Base-by-base conservation (phyloP, 1,140 invertebrate genomes). In the Platyscapa corneri region DNA sequence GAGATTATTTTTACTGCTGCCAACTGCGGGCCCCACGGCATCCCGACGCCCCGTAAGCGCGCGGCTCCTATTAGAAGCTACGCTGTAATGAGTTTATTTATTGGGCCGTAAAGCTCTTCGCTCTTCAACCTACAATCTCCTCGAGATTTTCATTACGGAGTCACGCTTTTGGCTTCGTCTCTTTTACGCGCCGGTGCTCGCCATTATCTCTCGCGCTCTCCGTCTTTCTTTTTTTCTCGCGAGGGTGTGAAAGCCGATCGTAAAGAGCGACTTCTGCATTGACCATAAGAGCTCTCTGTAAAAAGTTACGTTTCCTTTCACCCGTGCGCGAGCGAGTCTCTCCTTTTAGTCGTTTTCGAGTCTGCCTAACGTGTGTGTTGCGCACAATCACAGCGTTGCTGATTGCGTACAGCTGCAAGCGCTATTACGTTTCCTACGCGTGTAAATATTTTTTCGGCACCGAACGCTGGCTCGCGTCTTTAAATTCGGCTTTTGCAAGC, bases 1-100 rank as follows among this genome's bases (percentile, higher is more conserved):
- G 53, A 84, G 74, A 84, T 84, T 84, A 84, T 84, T 84, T 84
- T 84, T 79, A 84, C 39, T 20, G 34, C n/a, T 16, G 70, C 3
- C 7, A 32, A 16, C 67, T 49, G 5, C 79, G 53, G 16, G 64
- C 27, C 18, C 39, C 42, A 8, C 42, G 27, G 16, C 27, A 14
- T 2, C 10, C 18, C 16, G 7, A 53, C 1, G 0, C 14, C 32
- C 42, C 42, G 42, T 46, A n/a, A n/a, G 42, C 42, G 42, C 42
- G 60, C 18, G 0, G 42, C 30, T 42, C 32, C 20, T 65, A 78
- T 65, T 76, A 67, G 82, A 64, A n/a, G 42, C 18, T 53, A 53
- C 74, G 30, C 42, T 30, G 30, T 72, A 67, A 84, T 75, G 70
- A 75, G 77, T 85, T 85, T 80, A 85, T 80, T 85, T 85, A 81